Conservation (phyloP, 2,797 vertebrate genomes). For the Chelon labrosus region DNA sequence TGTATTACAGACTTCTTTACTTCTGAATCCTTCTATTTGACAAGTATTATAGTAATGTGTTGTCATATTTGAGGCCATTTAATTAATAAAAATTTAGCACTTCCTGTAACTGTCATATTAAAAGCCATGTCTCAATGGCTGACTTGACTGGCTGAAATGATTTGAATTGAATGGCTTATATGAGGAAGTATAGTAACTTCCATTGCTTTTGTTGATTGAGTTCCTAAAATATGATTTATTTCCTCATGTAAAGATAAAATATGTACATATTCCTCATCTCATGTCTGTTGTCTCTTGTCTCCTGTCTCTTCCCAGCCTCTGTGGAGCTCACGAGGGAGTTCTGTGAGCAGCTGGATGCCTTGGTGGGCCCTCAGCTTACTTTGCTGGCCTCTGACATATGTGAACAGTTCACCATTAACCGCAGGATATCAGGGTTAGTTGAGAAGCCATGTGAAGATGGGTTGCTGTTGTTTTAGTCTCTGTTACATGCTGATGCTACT, state of each 20-base stretch:
- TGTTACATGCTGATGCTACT: not conserved
- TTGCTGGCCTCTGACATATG: conserved; percentile 97
- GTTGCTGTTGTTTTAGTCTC: not conserved
- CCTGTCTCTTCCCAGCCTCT: conserved; percentile 82
- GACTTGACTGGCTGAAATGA: no score
- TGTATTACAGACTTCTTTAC: no score
- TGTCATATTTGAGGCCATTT: no score
- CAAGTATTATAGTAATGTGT: no score
- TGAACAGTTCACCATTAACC: conserved; percentile 98
- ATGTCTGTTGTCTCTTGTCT: not conserved
- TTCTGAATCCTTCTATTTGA: no score
- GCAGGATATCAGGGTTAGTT: conserved; percentile 94
- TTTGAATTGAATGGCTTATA: no score
- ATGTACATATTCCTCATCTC: not conserved
- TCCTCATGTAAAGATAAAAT: conserved; percentile 7
- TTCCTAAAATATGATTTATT: not conserved
- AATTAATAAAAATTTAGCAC: no score
- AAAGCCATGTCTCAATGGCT: no score
- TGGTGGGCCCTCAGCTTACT: conserved; percentile 97
- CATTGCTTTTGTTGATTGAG: not conserved
- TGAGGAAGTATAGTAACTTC: not conserved
- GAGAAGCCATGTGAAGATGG: conserved; percentile 4
- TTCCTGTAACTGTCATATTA: no score
- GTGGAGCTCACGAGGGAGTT: conserved; percentile 92
- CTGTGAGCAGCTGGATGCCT: conserved; percentile 92